Base-by-base conservation (phyloP, 2,797 vertebrate species). In the Sus cebifrons region DNA sequence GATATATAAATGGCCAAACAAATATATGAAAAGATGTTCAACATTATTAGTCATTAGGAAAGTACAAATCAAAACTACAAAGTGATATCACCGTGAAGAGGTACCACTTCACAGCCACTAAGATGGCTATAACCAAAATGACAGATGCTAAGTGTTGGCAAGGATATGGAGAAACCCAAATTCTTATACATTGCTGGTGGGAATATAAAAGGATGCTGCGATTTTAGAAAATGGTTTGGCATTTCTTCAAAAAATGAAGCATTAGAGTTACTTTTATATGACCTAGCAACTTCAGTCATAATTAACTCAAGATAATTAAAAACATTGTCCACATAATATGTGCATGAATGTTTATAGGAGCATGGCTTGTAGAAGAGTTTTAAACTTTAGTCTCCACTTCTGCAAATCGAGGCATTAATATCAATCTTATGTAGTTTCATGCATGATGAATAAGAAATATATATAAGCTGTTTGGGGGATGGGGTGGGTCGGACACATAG, bases 201-300 rank as follows among this genome's bases (percentile, higher is more conserved):
- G 18, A 65, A 84, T 89, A 13, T 52, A 70, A 73, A 77, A 87
- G 64, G 44, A 27, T 40, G 32, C 13, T 70, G 18, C n/a, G 44
- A 64, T 36, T 90, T 67, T 77, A 27, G 65, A 84, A 89, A 86
- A 58, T 5, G 70, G 18, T 67, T 89, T 65, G 71, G 16, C 36
- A 82, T 82, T 78, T 71, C 40, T 92, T 95, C 40, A n/a, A 75
- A 95, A 89, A 64, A 36, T 68, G 85, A 70, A 74, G n/a, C 40
- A 79, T 56, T 56, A 71, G 21, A 86, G 2, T 90, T 73, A 68
- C 40, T 79, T 23, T 32, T 91, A 52, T n/a, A 56, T 83, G 56
- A 56, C 17, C 73, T 29, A 81, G 18, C 25, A 73, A 36, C 58
- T 93, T 32, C 25, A 84, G 4, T 70, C 6, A 49, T 91, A 25